These are phyloP conservation scores for Eurosta solidaginis DNA, from an alignment of 1,140 invertebrate species.

Conservation along the genomic window DNA sequence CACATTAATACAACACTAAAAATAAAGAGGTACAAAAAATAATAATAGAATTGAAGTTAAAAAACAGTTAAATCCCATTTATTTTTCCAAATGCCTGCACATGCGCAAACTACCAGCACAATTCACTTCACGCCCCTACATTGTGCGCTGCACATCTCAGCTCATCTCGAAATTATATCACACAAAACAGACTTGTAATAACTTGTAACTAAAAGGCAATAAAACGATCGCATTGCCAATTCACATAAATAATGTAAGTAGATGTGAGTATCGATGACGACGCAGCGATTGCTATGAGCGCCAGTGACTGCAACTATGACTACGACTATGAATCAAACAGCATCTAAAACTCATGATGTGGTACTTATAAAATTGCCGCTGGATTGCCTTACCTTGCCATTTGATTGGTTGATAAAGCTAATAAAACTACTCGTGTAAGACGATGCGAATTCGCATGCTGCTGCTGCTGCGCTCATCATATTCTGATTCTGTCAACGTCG, in stretches of 20 bases:
- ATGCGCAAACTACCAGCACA: background rate
- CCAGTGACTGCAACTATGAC: background rate
- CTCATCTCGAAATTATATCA: slow-evolving; percentile 18
- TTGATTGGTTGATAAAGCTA: slow-evolving; percentile 1
- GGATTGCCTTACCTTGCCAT: background rate
- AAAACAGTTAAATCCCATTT: background rate
- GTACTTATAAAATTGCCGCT: background rate
- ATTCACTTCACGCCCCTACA: background rate
- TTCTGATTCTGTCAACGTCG: background rate
- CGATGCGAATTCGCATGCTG: background rate
- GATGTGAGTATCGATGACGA: background rate
- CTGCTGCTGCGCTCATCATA: background rate
- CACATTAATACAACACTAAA: background rate
- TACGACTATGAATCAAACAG: background rate
- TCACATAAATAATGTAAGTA: slow-evolving; percentile 25
- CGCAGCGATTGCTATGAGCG: background rate
- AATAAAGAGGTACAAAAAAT: background rate
- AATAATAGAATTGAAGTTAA: background rate
- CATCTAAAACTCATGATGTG: too few relatives aligned
- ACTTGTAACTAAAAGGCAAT: slow-evolving; percentile 9
- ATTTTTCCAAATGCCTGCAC: background rate
- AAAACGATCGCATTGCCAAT: slow-evolving; percentile 16
- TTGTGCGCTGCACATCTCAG: background rate
- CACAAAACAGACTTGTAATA: slow-evolving; percentile 17
- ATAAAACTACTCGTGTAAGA: background rate